Conservation (phyloP, 1,140 invertebrate species). For the Teleopsis dalmanni region DNA sequence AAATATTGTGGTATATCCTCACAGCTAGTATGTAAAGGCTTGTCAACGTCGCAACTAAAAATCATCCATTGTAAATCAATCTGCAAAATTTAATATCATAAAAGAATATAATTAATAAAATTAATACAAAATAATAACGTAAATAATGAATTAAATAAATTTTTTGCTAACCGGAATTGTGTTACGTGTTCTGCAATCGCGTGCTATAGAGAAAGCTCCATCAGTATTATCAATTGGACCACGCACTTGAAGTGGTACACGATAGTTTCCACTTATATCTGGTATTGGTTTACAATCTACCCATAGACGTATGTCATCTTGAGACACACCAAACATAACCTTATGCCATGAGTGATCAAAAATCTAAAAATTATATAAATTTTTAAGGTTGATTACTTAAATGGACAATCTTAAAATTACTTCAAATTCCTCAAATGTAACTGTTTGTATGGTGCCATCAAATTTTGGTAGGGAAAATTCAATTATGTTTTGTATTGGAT, state of each 20-base stretch:
- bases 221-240: conserved; percentile 60
- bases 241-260: conserved; percentile 47
- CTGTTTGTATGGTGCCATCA: conserved; percentile 53
- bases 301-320: conserved; percentile 58
- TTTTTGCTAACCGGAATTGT: conserved; percentile 57
- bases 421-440: conserved; percentile 51
- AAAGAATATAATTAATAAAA: neutral
- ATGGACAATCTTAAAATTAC: conserved; percentile 40
- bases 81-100: conserved; percentile 43
- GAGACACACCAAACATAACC: conserved; percentile 62
- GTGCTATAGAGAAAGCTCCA: conserved; percentile 55
- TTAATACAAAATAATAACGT: neutral
- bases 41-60: conserved; percentile 67
- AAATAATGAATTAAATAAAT: neutral
- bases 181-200: conserved; percentile 48
- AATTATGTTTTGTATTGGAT: conserved; percentile 52
- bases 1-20: conserved; percentile 49
- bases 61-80: conserved; percentile 77
- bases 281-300: conserved; percentile 55
- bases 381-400: neutral
- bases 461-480: conserved; percentile 57
- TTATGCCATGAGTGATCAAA: conserved; percentile 75
- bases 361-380: conserved; percentile 36
- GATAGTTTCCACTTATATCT: conserved; percentile 19
- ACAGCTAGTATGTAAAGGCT: conserved; percentile 62